Evolutionary conservation across 2,888 invertebrate species (phyloP), one percentile per base, ranked within the genome.

Genomic region (Drosophila hamatofila): DNA sequence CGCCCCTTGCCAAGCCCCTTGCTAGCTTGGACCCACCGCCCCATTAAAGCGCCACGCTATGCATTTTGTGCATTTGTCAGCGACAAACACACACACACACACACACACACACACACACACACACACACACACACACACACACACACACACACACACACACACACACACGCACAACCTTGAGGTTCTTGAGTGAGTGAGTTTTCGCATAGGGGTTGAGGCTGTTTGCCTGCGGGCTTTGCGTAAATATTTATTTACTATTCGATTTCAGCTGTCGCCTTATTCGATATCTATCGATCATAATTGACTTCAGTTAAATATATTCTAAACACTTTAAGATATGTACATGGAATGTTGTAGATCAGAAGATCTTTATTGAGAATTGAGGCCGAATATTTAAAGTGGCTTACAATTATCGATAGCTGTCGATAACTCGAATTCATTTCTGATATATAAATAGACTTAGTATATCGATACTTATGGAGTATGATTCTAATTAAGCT

Each of bases 41-140:
- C 21, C 67, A n/a, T 33, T 49, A 69, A 30, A 25, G 27, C 23
- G 14, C 21, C 52, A 8, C 37, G 33, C 27, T 37, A 67, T 80
- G 80, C 77, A 80, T 63, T 79, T 80, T 67, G 64, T 77, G 80
- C 80, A 78, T 78, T 78, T 80, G 77, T 76, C 78, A 80, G 69
- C 80, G 25, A 70, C 60, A 69, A 16, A 37, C 39, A 41, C 18
- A 25, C 52, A 23, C 52, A n/a, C 52, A 35, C 33, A 59, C 46
- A 35, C 51, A 16, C 51, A 41, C 35, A 60, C 48, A 37, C n/a
- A n/a, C 25, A 69, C 60, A 66, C 23, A 42, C 39, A 41, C 14
- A 27, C 52, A 23, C 52, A n/a, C 37, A 33, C 33, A 54, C 46
- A 30, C 52, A n/a, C 52, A 41, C 35, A 60, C 49, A 39, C 18